phyloP scores from a whole-genome alignment of 2,797 vertebrate species.

The Lepidocolaptes lacrymiger region DNA sequence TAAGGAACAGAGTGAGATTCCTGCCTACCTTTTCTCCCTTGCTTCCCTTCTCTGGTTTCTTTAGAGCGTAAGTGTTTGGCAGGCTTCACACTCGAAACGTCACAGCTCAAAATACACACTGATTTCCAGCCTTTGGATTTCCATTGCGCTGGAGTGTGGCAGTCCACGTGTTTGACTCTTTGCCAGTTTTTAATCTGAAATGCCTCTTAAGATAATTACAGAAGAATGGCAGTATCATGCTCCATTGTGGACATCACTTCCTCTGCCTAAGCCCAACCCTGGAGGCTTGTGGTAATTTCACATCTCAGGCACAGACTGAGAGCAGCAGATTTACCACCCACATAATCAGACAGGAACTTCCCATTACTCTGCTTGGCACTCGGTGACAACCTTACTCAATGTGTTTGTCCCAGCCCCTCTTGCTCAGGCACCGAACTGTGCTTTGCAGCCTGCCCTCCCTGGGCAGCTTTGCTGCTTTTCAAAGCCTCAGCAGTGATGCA shows the following conservation, averaged over 20 bases:
- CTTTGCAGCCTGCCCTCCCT: not conserved
- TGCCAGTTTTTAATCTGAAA: not conserved
- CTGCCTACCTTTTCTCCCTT: not conserved
- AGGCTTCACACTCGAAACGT: not conserved
- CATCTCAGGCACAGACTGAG: not conserved
- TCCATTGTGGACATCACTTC: not conserved
- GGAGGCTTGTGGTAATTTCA: not conserved
- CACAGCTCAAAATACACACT: not conserved
- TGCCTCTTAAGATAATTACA: not conserved
- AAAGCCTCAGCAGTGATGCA: not conserved
- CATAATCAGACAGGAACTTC: not conserved
- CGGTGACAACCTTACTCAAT: rapidly evolving
- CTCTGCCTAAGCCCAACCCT: not conserved
- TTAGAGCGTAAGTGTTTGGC: not conserved
- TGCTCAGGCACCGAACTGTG: rapidly evolving
- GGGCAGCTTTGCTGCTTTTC: not conserved
- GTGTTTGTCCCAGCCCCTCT: not conserved
- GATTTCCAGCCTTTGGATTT: not conserved
- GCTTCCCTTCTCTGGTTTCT: not conserved
- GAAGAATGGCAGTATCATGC: not conserved
- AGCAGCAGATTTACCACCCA: rapidly evolving
- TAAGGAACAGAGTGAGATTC: not conserved
- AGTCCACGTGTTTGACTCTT: not conserved
- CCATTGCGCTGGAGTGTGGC: not conserved
- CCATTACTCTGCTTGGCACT: rapidly evolving